Evolutionary conservation across 2,797 vertebrate genomes (phyloP), one percentile per base, ranked within the genome.

Genomic region (Huso huso): DNA sequence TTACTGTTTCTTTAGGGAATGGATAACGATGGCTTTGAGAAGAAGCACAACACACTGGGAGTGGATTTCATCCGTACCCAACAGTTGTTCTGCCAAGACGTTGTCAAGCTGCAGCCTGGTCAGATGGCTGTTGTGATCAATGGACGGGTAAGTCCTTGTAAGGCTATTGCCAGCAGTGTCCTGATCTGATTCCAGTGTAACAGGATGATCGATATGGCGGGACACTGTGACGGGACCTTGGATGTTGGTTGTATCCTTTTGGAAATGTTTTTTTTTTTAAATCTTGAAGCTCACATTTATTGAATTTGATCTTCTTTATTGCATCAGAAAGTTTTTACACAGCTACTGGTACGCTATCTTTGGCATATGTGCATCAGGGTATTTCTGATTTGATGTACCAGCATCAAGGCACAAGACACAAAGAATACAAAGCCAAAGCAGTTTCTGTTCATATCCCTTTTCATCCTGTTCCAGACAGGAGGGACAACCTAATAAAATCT

Each of bases 21-120:
- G 93, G 86, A 95, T 77, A 79, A 73, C 0, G 84, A 94, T 79
- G 69, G 87, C 70, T 97, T 99, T 87, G 94, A 95, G 80, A 98
- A 98, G 86, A 97, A 92, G 83, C 94, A 94, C 78, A 97, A 97
- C 79, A 98, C 95, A 1, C 49, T 98, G 81, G 93, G 93, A 74
- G 68, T 94, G 76, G 90, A 92, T 82, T 81, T 94, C 74, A 88
- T 99, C 78, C 89, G 68, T 70, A 93, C 90, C 79, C 95, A 98
- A 71, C 91, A 86, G 80, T 77, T 91, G 63, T 99, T 94, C 81
- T 96, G 95, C 78, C 85, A 79, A 66, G 91, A 96, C 6, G 92
- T 95, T 71, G 83, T 99, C 72, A 93, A 93, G 72, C 77, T 99
- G 72, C 79, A 59, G 66, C 87, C 93, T 63, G 95, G 95, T 70